These are phyloP conservation scores for Sphinx pinastri DNA, from an alignment of 2,888 invertebrate species.

Conservation along the genomic window DNA sequence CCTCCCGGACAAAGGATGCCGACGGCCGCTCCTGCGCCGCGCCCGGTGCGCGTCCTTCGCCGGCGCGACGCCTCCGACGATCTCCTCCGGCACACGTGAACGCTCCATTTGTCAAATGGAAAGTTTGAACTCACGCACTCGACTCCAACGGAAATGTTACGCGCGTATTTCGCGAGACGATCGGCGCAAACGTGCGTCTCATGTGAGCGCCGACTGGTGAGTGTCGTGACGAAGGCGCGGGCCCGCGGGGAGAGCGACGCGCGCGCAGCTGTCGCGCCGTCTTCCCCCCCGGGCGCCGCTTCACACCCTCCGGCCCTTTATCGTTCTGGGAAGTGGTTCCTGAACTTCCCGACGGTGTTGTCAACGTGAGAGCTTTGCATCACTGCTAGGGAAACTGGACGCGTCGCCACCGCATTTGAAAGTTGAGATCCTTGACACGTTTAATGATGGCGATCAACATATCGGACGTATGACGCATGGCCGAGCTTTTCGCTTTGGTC, in stretches of 20 bases:
- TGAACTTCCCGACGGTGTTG: slow-evolving; percentile 80
- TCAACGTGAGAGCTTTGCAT: slow-evolving; percentile 56
- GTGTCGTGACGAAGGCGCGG: slow-evolving; percentile 60
- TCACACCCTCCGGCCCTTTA: slow-evolving; percentile 70
- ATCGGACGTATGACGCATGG: slow-evolving; percentile 61
- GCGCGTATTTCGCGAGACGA: slow-evolving; percentile 56
- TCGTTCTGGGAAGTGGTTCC: slow-evolving; percentile 84
- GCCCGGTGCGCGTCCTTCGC: slow-evolving; percentile 50
- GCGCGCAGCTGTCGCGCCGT: slow-evolving; percentile 78
- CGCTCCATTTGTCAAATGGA: slow-evolving; percentile 49
- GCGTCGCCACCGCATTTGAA: slow-evolving; percentile 51
- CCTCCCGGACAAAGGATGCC: slow-evolving; percentile 73
- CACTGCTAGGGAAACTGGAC: slow-evolving; percentile 50
- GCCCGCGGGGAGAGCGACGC: slow-evolving; percentile 72
- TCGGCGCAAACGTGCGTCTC: slow-evolving; percentile 48
- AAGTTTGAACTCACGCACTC: slow-evolving; percentile 59
- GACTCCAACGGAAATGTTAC: slow-evolving; percentile 61
- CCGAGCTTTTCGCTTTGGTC: slow-evolving; percentile 57
- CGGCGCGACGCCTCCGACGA: slow-evolving; percentile 37
- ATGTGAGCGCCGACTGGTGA: slow-evolving; percentile 64
- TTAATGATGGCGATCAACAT: slow-evolving; percentile 46
- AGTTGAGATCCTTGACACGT: slow-evolving; percentile 78
- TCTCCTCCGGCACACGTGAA: slow-evolving; percentile 44
- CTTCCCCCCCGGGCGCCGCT: slow-evolving; percentile 54
- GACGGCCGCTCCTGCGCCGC: slow-evolving; percentile 66